Conservation (phyloP, 2,797 vertebrate genomes). For the Percopsis omiscomaycus region DNA sequence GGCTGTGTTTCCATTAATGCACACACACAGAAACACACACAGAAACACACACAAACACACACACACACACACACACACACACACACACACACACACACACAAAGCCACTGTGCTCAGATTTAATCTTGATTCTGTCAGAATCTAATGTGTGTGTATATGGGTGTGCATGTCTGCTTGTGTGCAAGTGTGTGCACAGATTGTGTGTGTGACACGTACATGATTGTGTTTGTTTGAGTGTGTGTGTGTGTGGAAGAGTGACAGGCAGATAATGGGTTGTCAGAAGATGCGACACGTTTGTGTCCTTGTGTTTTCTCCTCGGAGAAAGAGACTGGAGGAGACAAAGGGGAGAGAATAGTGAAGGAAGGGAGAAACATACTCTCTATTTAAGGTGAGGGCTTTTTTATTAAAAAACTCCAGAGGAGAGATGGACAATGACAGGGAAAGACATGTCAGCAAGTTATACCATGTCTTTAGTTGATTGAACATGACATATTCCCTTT, state of each 20-base stretch:
- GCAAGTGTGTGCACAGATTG: constrained; percentile 36
- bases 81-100: constrained; percentile 18
- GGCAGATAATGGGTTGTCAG: constrained; percentile 82
- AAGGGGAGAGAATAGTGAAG: constrained; percentile 34
- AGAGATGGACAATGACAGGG: constrained; percentile 8
- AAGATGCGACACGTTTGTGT: constrained; percentile 76
- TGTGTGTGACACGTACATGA: background rate
- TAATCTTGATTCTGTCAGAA: constrained; percentile 65
- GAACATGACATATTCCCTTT: constrained; percentile 6
- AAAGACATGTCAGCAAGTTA: constrained; percentile 20
- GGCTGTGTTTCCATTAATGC: no score
- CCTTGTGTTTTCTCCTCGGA: constrained; percentile 68
- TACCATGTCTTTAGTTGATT: background rate
- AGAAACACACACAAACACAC: constrained; percentile 1
- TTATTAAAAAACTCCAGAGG: constrained; percentile 53
- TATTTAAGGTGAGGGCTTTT: constrained; percentile 59
- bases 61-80: background rate
- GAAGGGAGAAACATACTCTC: constrained; percentile 35
- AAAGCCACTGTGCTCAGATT: constrained; percentile 59
- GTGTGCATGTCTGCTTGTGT: constrained; percentile 58
- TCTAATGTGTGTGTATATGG: constrained; percentile 61
- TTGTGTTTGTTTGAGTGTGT: constrained; percentile 21
- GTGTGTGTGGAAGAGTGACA: constrained; percentile 73
- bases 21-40: background rate
- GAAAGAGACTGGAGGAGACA: constrained; percentile 51